Conservation (phyloP, 2,888 invertebrate species). For the Dermolepida albohirtum region DNA sequence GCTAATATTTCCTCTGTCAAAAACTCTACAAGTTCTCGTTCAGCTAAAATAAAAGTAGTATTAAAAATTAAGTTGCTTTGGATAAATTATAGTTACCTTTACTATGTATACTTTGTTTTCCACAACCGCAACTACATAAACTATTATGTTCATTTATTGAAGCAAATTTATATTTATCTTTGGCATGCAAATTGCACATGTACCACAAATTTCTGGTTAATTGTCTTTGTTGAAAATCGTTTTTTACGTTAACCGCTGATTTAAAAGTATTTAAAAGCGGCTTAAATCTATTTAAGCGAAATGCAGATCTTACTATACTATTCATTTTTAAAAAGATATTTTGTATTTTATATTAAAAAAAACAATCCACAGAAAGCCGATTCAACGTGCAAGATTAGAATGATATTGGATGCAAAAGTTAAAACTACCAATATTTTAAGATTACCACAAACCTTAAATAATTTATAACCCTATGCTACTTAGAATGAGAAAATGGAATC, state of each 20-base stretch:
- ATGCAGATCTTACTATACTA: slow-evolving; percentile 39
- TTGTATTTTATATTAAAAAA: background rate
- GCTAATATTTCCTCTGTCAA: slow-evolving; percentile 93
- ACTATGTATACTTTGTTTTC: slow-evolving; percentile 66
- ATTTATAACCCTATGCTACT: too few species aligned
- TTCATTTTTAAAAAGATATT: slow-evolving; percentile 37
- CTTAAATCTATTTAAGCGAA: slow-evolving; percentile 30
- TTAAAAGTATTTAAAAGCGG: slow-evolving; percentile 75
- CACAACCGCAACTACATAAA: slow-evolving; percentile 78
- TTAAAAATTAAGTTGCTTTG: background rate
- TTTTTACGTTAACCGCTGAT: slow-evolving; percentile 68
- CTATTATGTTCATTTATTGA: slow-evolving; percentile 69
- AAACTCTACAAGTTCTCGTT: slow-evolving; percentile 89
- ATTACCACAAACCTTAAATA: too few species aligned
- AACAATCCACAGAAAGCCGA: background rate
- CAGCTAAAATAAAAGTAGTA: slow-evolving; percentile 69
- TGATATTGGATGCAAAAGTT: too few species aligned
- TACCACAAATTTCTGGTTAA: slow-evolving; percentile 80
- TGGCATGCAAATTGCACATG: slow-evolving; percentile 69
- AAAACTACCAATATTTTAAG: too few species aligned
- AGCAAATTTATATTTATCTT: slow-evolving; percentile 51
- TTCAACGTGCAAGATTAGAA: slow-evolving; percentile 6
- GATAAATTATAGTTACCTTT: slow-evolving; percentile 47
- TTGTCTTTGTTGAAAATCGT: slow-evolving; percentile 69
- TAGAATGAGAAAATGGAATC: too few species aligned